Evolutionary conservation across 2,888 invertebrate genomes (phyloP), one percentile per base, ranked within the genome.

Genomic region (Aphodius sticticus): DNA sequence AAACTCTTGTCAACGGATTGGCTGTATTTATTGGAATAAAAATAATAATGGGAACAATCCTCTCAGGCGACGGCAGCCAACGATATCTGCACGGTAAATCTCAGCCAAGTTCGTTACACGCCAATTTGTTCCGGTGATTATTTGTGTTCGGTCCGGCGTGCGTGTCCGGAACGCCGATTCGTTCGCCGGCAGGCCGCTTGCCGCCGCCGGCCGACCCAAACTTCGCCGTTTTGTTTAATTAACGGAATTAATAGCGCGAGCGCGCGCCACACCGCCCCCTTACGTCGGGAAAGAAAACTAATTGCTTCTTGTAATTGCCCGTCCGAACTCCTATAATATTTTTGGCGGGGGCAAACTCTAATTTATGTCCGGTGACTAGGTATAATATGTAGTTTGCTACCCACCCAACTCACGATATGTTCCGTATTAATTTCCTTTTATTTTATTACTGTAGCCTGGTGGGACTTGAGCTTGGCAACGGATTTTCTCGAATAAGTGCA

Each of bases 251-350:
- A 79, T 71, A 76, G 71, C 76, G 79, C 72, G 69, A 72, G 71
- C 12, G 26, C 71, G 77, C 71, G 79, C 76, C 71, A 16, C 16
- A 71, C 71, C 35, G 71, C 15, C 53, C 53, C 53, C 53, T 53
- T 53, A 12, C 53, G 53, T 53, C 53, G 9, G 53, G 53, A 53
- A 53, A 53, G 53, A 53, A 76, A 79, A 76, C 80, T 79, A 79
- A 79, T 79, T 80, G 80, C 77, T 77, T 77, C 76, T 80, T 80
- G 72, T 80, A 80, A 80, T 75, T 78, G 78, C 9, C 53, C 53
- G 53, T 53, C 53, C 53, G 53, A 53, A 53, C 53, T 53, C 53
- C 53, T 53, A 53, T 53, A 53, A 53, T 53, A 53, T 53, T 53
- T 53, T 53, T 53, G 53, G 53, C 53, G 12, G 53, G 26, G 79